Base-by-base conservation (phyloP, 2,888 invertebrate genomes). In the Sesamia inferens region DNA sequence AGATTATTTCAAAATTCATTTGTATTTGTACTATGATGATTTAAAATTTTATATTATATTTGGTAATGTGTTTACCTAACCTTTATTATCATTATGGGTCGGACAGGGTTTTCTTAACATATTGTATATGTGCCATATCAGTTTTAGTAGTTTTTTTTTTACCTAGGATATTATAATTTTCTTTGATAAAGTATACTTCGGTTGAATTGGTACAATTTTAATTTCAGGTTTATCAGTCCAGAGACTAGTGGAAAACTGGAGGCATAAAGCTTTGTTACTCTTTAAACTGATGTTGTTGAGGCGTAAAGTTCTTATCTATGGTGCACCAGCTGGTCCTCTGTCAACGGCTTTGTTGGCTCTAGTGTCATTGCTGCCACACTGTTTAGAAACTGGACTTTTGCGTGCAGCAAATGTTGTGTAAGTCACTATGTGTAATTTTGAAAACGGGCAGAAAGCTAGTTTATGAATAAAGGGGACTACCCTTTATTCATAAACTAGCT, bases 271-370 rank as follows among this genome's bases (percentile, higher is more conserved):
- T 55, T 95, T 99, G 68, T 96, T 99, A 76, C 95, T 99, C 63
- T 99, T 99, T 92, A 99, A 99, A 94, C 95, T 99, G 72, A 94
- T 99, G 72, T 95, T 99, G 65, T 96, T 99, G 76, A 98, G 99
- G 90, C 97, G 98, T 86, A 97, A 98, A 92, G 98, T 99, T 59
- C 97, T 99, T 70, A 98, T 99, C 91, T 99, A 98, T 93, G 98
- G 99, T 71, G 98, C 99, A 31, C 99, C 99, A 3, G 99, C 99
- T 3, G 98, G 99, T 78, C 97, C 98, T 11, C 96, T 99, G 83
- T 99, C 99, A 86, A 97, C 98, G 11, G 97, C 98, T 8, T 97
- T 99, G 85, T 95, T 99, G 70, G 98, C 99, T 10, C 96, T 99
- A 67, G 96, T 99, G 0, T 99, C 99, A 1, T 93, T 99, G 54